phyloP scores from a whole-genome alignment of 1,140 invertebrate species.

The Eufriesea mexicana region DNA sequence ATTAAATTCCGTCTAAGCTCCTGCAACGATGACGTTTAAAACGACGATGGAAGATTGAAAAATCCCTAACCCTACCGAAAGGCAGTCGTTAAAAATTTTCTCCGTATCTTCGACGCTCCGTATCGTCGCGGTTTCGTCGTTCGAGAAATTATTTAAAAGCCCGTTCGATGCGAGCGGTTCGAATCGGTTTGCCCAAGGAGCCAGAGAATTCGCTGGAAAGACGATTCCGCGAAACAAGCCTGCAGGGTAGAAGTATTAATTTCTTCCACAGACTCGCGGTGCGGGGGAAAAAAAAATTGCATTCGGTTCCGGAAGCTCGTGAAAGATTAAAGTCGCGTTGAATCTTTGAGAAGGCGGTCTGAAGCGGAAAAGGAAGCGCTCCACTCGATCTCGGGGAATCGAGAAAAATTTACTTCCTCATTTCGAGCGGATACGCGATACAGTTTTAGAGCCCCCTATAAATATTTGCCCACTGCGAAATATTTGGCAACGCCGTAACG shows the following conservation, averaged over 20 bases:
- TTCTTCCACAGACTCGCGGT: neutral
- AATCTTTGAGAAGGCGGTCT: neutral
- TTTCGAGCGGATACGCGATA: constrained; percentile 7
- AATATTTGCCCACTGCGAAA: constrained; percentile 34
- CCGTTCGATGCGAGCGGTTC: too few species aligned
- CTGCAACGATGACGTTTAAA: too few species aligned
- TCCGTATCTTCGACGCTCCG: too few species aligned
- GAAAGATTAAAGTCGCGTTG: neutral
- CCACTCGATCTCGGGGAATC: neutral
- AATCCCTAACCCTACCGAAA: too few species aligned
- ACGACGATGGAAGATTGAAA: too few species aligned
- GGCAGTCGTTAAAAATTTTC: too few species aligned
- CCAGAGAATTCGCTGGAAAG: neutral
- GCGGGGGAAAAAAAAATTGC: neutral
- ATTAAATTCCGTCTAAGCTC: too few species aligned
- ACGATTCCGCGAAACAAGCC: neutral
- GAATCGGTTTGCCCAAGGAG: too few species aligned
- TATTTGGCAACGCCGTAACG: constrained; percentile 45
- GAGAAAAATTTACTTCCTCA: constrained; percentile 34
- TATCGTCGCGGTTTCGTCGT: too few species aligned
- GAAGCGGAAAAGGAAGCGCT: neutral
- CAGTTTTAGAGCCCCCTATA: constrained; percentile 41
- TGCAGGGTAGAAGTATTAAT: neutral
- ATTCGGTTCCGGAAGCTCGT: neutral
- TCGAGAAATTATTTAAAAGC: too few species aligned